Evolutionary conservation across 2,888 invertebrate species (phyloP), one percentile per base, ranked within the genome.

Genomic region (Pterobdella sp.): DNA sequence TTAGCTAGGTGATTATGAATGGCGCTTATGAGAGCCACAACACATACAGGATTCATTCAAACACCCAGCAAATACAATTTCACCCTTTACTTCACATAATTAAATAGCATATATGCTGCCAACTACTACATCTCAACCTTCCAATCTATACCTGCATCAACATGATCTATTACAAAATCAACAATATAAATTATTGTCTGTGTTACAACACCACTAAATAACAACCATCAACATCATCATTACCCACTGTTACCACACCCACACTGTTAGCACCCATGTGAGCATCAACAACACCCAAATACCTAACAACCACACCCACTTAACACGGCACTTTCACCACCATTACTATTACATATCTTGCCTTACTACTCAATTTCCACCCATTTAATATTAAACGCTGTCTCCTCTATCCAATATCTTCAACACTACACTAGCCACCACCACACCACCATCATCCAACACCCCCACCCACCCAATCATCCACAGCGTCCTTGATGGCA

Each of bases 401-500:
- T n/a, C n/a, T n/a, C n/a, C n/a, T n/a, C n/a, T n/a, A n/a, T n/a
- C n/a, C n/a, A n/a, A n/a, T n/a, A n/a, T n/a, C n/a, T n/a, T n/a
- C n/a, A n/a, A n/a, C n/a, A n/a, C n/a, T n/a, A n/a, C n/a, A n/a
- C 32, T 34, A 65, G 26, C 32, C 65, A 65, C 31, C 32, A 22
- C 7, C 65, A 68, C 29, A 10, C 68, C 35, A 26, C 32, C 42
- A 68, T 29, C 29, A n/a, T 36, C 22, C 4, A 31, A 14, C 29
- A n/a, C 22, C 10, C 14, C 10, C 22, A 73, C 76, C 68, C 37
- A 76, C 76, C 65, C 68, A 69, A 64, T 76, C 76, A 67, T 76
- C 76, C 14, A 75, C 73, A 52, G 69, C 74, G 70, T 76, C 76
- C 66, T 76, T 76, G 34, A 75, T 68, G 42, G 94, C 95, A 80